These are phyloP conservation scores for Enteromius radiatus DNA, from an alignment of 2,797 vertebrate species.

Conservation along the genomic window DNA sequence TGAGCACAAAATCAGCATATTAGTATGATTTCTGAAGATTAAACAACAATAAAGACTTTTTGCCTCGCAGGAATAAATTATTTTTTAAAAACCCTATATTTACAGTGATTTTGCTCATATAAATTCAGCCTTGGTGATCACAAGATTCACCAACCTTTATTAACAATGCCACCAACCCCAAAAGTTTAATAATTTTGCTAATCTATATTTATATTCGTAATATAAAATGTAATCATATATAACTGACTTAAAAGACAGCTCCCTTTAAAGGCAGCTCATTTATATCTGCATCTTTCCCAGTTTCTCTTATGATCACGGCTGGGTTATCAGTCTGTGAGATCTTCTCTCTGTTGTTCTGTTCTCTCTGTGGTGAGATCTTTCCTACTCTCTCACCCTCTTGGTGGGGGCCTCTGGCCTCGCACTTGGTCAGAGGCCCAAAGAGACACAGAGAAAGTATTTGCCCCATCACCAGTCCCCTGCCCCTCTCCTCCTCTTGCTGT, in stretches of 20 bases:
- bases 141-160: neutral
- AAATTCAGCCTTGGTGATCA: neutral
- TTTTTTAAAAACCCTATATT: neutral
- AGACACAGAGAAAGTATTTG: slow-evolving; percentile 73
- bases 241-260: neutral
- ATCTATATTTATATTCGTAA: neutral
- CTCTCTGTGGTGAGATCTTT: slow-evolving; percentile 36
- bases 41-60: neutral
- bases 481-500: slow-evolving; percentile 61
- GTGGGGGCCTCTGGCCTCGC: slow-evolving; percentile 47
- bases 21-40: neutral
- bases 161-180: neutral
- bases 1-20: neutral
- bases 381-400: slow-evolving; percentile 21
- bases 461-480: slow-evolving; percentile 63
- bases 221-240: neutral
- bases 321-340: slow-evolving; percentile 46
- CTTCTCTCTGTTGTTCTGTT: slow-evolving; percentile 28
- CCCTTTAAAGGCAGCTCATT: slow-evolving; percentile 30
- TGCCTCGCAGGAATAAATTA: neutral
- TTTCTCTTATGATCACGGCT: slow-evolving; percentile 53
- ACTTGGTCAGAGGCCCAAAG: slow-evolving; percentile 65
- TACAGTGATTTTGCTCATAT: neutral
- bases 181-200: neutral
- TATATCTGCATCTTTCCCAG: slow-evolving; percentile 62